phyloP scores from a whole-genome alignment of 2,797 vertebrate genomes.

The Coracias cyanogaster region DNA sequence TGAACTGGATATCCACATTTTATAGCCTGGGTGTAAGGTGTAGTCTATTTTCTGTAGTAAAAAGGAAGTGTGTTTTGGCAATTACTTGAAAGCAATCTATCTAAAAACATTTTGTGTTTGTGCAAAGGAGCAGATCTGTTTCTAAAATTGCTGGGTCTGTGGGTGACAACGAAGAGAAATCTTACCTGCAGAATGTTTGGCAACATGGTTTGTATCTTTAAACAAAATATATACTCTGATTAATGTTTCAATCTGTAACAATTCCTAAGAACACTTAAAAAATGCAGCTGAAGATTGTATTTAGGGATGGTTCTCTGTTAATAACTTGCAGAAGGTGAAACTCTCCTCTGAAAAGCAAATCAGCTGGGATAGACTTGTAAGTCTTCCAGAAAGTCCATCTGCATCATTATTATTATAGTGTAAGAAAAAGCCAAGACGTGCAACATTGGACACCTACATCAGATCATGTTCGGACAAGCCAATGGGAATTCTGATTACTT shows the following conservation, averaged over 20 bases:
- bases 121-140: background rate
- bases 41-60: background rate
- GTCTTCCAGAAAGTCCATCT: conserved; percentile 8
- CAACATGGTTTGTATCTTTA: background rate
- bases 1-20: background rate
- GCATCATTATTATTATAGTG: background rate
- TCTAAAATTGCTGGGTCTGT: background rate
- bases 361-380: background rate
- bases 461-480: background rate
- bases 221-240: background rate
- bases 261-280: background rate
- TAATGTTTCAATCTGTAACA: background rate
- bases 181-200: background rate
- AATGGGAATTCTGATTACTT: background rate
- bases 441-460: background rate
- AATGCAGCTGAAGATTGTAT: background rate
- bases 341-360: background rate
- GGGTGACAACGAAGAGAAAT: background rate
- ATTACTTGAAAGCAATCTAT: background rate
- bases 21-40: background rate
- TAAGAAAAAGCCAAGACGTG: background rate
- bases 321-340: background rate
- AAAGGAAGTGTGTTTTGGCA: background rate
- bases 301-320: background rate
- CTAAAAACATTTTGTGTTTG: background rate